phyloP scores from a whole-genome alignment of 2,797 vertebrate species.

The Aselliscus stoliczkanus region DNA sequence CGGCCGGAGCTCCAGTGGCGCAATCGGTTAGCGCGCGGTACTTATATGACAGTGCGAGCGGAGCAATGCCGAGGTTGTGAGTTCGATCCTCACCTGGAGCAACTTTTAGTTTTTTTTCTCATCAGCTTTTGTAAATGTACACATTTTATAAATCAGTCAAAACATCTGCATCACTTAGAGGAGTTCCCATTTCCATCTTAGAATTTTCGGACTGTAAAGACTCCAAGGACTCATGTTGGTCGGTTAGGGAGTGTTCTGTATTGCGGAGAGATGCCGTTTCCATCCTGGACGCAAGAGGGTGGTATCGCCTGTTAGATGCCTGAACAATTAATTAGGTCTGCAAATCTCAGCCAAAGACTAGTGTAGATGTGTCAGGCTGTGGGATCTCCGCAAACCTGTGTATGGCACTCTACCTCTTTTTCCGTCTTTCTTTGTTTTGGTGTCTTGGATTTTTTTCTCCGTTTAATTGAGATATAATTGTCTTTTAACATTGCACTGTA shows the following conservation, averaged over 20 bases:
- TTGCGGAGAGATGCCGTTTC: not conserved
- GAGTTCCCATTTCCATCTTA: not conserved
- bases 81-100: conserved; percentile 97
- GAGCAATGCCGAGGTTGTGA: conserved; percentile 96
- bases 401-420: not conserved
- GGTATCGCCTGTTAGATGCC: not conserved
- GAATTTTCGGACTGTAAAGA: not conserved
- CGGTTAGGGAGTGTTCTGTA: not conserved
- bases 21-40: conserved; percentile 97
- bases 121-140: not conserved
- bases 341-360: not conserved
- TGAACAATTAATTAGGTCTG: not conserved
- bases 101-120: conserved; percentile 63
- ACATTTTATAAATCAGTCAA: not conserved
- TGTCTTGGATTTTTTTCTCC: not conserved
- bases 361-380: not conserved
- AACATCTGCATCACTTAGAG: not conserved
- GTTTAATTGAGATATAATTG: not conserved
- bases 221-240: not conserved
- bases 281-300: conserved; percentile 42
- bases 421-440: not conserved
- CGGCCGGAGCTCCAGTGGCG: conserved; percentile 90
- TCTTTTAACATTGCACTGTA: not conserved
- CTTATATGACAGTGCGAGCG: conserved; percentile 92
- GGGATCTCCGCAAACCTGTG: not conserved